Conservation (phyloP, 1,140 invertebrate species). For the Helicoverpa zea region DNA sequence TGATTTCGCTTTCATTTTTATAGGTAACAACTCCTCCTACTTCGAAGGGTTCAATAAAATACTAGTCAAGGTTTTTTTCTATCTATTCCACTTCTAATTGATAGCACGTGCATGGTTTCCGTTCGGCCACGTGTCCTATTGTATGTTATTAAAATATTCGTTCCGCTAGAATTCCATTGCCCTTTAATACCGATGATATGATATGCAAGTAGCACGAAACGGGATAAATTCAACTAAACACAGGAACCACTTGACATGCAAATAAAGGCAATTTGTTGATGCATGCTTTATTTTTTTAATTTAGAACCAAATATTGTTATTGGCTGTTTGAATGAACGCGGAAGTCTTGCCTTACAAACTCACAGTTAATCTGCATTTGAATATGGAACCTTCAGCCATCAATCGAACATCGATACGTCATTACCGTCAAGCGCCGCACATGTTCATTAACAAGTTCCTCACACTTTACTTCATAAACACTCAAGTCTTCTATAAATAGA, state of each 20-base stretch:
- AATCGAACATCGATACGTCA: constrained; percentile 13
- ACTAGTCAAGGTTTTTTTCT: constrained; percentile 72
- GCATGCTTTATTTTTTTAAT: constrained; percentile 48
- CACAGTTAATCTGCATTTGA: constrained; percentile 1
- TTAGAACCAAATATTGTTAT: constrained; percentile 18
- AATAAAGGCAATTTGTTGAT: constrained; percentile 64
- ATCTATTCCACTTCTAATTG: constrained; percentile 78
- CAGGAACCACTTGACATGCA: constrained; percentile 67
- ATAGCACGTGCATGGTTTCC: constrained; percentile 82
- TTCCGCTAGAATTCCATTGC: constrained; percentile 62
- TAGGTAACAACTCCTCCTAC: constrained; percentile 64
- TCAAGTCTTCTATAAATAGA: constrained; percentile 72
- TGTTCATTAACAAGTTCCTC: constrained; percentile 66
- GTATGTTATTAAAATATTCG: constrained; percentile 80
- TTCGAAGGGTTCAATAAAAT: constrained; percentile 66
- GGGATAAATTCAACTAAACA: constrained; percentile 62
- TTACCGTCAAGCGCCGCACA: constrained; percentile 26
- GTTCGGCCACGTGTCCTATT: constrained; percentile 80
- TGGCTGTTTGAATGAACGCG: constrained; percentile 5
- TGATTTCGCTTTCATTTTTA: constrained; percentile 66
- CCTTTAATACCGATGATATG: constrained; percentile 60
- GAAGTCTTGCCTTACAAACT: background rate
- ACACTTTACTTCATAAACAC: constrained; percentile 72
- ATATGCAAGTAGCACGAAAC: constrained; percentile 68
- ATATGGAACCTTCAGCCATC: constrained; percentile 3